These are phyloP conservation scores for Drosophila sp. DNA, from an alignment of 1,140 invertebrate species.

Conservation along the genomic window DNA sequence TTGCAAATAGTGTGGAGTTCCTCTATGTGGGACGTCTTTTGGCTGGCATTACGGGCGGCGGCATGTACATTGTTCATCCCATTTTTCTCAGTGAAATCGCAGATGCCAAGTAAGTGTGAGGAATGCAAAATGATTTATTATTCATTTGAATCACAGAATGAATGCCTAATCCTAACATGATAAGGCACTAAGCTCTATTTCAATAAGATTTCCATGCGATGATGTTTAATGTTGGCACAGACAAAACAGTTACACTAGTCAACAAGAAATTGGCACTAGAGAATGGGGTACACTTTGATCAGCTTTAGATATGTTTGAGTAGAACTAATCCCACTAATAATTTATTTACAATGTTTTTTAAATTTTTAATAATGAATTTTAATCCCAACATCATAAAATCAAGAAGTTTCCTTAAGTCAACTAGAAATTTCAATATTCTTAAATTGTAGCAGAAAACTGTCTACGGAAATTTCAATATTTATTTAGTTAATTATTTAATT, in stretches of 20 bases:
- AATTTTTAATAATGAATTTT: too few species aligned
- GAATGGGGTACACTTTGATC: too few species aligned
- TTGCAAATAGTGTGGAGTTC: conserved; percentile 51
- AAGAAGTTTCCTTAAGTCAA: too few species aligned
- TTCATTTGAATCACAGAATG: neutral
- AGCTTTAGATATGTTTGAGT: too few species aligned
- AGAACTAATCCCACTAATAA: too few species aligned
- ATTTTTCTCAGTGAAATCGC: conserved; percentile 75
- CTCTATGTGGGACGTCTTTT: conserved; percentile 81
- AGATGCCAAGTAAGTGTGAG: conserved; percentile 67
- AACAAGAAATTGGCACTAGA: neutral
- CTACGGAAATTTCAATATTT: too few species aligned
- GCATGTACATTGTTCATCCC: conserved; percentile 67
- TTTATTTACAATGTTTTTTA: too few species aligned
- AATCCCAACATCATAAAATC: too few species aligned
- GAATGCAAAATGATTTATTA: conserved; percentile 23
- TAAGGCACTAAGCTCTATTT: conserved; percentile 8
- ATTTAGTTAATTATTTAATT: too few species aligned
- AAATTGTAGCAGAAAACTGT: too few species aligned
- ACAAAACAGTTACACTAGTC: neutral
- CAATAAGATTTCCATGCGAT: neutral
- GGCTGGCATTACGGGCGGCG: conserved; percentile 73
- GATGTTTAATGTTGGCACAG: neutral
- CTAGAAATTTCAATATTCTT: too few species aligned
- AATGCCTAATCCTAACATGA: conserved; percentile 4